Conservation (phyloP, 2,888 invertebrate genomes). For the Argyra leucocephala region DNA sequence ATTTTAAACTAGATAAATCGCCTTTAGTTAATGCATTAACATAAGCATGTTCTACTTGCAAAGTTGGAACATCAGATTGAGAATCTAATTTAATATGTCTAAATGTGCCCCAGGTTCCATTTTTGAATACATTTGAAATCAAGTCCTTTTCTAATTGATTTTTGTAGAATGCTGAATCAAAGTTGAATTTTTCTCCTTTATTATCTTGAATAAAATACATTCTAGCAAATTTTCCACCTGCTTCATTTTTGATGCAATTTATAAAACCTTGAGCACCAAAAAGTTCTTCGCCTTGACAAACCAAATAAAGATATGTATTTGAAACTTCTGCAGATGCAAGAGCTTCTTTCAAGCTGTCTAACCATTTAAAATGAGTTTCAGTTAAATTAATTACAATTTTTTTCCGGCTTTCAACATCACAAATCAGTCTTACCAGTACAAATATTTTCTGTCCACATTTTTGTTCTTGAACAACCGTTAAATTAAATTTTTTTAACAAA, state of each 20-base stretch:
- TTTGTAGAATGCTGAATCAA: constrained; percentile 50
- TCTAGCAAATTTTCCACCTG: constrained; percentile 69
- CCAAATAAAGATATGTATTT: constrained; percentile 55
- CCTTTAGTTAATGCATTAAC: constrained; percentile 87
- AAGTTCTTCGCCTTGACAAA: constrained; percentile 57
- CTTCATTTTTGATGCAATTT: constrained; percentile 81
- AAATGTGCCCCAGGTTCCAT: constrained; percentile 77
- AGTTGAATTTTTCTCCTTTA: constrained; percentile 51
- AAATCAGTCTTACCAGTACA: constrained; percentile 51
- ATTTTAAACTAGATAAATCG: constrained; percentile 82
- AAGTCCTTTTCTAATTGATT: constrained; percentile 65
- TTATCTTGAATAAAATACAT: constrained; percentile 61
- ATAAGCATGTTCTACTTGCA: constrained; percentile 83
- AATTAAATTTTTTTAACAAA: constrained; percentile 40
- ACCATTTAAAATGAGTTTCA: constrained; percentile 68
- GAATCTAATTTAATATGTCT: constrained; percentile 65
- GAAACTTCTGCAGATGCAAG: constrained; percentile 56
- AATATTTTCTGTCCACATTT: constrained; percentile 55
- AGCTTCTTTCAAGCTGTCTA: constrained; percentile 67
- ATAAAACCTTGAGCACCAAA: constrained; percentile 80
- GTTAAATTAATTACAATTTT: constrained; percentile 55
- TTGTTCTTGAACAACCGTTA: constrained; percentile 54
- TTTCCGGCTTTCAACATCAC: constrained; percentile 31
- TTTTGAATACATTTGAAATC: constrained; percentile 72
- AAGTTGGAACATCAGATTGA: constrained; percentile 35